Conservation (phyloP, 2,888 invertebrate species). For the Epinotia nisella region DNA sequence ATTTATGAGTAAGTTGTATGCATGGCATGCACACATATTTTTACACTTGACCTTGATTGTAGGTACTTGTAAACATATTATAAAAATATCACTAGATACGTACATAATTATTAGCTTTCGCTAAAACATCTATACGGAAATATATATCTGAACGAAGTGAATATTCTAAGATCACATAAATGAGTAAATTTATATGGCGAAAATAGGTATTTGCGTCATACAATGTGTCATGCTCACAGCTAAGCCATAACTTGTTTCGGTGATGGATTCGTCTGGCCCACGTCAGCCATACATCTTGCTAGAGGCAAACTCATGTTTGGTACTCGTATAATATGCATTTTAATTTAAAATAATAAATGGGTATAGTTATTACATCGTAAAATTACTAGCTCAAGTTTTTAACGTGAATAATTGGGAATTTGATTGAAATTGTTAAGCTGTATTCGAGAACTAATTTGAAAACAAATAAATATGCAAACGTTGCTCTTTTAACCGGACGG, state of each 20-base stretch:
- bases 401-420: background rate
- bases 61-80: too few species aligned
- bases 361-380: background rate
- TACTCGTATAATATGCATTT: background rate
- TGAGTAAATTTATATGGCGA: background rate
- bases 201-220: slow-evolving; percentile 6
- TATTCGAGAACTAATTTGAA: too few species aligned
- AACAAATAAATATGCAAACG: too few species aligned
- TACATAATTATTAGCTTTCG: too few species aligned
- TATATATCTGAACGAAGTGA: background rate
- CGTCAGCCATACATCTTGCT: background rate
- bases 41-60: too few species aligned
- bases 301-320: background rate
- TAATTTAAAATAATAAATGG: background rate
- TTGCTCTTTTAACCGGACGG: too few species aligned
- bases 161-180: background rate
- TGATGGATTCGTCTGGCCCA: background rate
- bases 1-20: too few species aligned
- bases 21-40: too few species aligned
- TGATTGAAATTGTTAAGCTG: too few species aligned
- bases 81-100: too few species aligned
- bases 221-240: background rate
- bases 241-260: background rate
- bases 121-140: background rate
- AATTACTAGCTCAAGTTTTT: background rate